A percentile compares a stretch with the other conserved stretches of the same genome.
Conservation (phyloP, 2,797 vertebrate species). For the Choloepus didactylus region DNA sequence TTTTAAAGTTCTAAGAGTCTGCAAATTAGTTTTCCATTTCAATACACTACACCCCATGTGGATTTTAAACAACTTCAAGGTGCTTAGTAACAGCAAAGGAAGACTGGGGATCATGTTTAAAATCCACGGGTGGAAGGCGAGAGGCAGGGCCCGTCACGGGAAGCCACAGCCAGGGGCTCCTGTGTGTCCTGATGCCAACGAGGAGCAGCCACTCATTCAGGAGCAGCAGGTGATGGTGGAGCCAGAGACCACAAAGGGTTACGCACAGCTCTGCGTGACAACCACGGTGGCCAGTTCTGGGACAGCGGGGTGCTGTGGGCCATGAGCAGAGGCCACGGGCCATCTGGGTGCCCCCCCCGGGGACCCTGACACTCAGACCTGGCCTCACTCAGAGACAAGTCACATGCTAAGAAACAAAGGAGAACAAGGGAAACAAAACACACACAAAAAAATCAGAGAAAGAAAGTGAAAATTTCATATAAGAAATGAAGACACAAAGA, state of each 20-base stretch:
- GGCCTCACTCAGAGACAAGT: rapidly evolving
- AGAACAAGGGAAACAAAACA: rapidly evolving
- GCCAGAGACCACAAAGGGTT: too few relatives aligned
- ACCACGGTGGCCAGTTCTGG: too few relatives aligned
- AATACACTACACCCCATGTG: not conserved
- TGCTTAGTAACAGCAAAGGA: not conserved
- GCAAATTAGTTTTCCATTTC: slow-evolving; percentile 5
- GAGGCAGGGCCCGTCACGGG: too few relatives aligned
- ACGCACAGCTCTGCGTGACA: too few relatives aligned
- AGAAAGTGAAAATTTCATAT: too few relatives aligned
- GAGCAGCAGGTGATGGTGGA: not conserved
- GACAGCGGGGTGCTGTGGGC: too few relatives aligned
- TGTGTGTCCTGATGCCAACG: too few relatives aligned
- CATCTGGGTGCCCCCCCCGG: too few relatives aligned
- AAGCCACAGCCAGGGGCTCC: too few relatives aligned
- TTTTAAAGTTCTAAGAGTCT: not conserved
- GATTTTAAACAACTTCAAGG: not conserved
- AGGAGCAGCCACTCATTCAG: rapidly evolving
- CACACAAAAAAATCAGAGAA: not conserved
- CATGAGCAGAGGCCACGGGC: too few relatives aligned
- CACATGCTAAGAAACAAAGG: not conserved
- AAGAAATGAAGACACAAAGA: not conserved
- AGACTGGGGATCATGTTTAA: not conserved
- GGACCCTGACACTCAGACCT: not conserved
- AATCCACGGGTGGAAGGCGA: rapidly evolving